Base-by-base conservation (phyloP, 1,140 invertebrate genomes). In the Physella acuta region DNA sequence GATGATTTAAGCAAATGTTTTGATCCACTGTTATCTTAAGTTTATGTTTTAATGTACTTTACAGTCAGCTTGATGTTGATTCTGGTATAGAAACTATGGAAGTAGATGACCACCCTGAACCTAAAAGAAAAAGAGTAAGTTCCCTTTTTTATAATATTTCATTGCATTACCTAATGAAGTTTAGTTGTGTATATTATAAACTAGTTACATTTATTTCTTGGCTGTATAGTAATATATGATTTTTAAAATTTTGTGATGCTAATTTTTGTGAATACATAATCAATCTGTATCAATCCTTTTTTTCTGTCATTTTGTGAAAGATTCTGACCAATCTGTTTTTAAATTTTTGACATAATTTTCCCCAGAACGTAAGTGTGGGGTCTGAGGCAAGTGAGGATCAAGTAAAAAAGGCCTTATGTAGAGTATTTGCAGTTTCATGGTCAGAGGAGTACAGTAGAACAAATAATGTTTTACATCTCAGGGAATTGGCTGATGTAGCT, bases 41-140 rank as follows among this genome's bases (percentile, higher is more conserved):
- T 66, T 36, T 68, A 79, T 71, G 36, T 76, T 81, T 61, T 82
- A 80, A 56, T n/a, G n/a, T n/a, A n/a, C n/a, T n/a, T n/a, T n/a
- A n/a, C n/a, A n/a, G n/a, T n/a, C 84, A 86, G 65, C 86, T 89
- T 39, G 90, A 91, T 83, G 89, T 91, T 49, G 90, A 91, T 84
- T 91, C 90, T 52, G 90, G 90, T 16, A 90, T 91, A 78, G 91
- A 91, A 81, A 91, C 89, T 78, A 92, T 91, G 90, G 90, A 91
- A 82, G 90, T 91, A 3, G 89, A 90, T 76, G 85, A 86, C 31
- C 75, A 86, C 33, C 75, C 78, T 76, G 78, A 76, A 72, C 81
- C 81, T 59, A 81, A 81, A 75, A 76, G 82, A 68, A 79, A 82
- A 73, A 74, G 82, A 71, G 84, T 85, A 75, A 74, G 71, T 4